Conservation (phyloP, 2,888 invertebrate species). For the Stenoptilia bipunctidactyla region DNA sequence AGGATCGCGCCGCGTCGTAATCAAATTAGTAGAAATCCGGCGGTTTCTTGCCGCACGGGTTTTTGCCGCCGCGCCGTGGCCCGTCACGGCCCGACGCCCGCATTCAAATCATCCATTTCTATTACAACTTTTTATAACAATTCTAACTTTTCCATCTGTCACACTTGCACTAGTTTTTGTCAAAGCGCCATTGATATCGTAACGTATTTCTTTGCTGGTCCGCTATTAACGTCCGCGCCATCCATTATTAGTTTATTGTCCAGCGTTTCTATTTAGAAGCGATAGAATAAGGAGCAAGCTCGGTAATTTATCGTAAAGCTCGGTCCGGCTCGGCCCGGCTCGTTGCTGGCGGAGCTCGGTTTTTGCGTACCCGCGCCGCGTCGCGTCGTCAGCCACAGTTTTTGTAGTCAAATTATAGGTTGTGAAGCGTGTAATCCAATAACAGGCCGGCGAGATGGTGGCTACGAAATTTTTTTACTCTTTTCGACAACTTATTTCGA, state of each 20-base stretch:
- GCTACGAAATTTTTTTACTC: neutral
- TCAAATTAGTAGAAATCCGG: constrained; percentile 52
- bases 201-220: constrained; percentile 20
- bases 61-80: constrained; percentile 4
- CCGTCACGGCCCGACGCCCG: neutral
- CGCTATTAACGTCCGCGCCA: constrained; percentile 9
- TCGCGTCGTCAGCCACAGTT: neutral
- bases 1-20: constrained; percentile 27
- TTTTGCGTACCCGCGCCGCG: neutral
- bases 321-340: too few relatives aligned
- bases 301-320: too few relatives aligned
- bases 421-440: constrained; percentile 1
- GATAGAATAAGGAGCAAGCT: too few relatives aligned
- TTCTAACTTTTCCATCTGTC: constrained; percentile 28
- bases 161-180: constrained; percentile 17
- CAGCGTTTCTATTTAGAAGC: too few relatives aligned
- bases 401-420: constrained; percentile 1
- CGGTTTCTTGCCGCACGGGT: constrained; percentile 1
- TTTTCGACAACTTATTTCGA: too few relatives aligned
- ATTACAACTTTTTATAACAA: constrained; percentile 6
- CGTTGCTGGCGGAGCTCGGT: too few relatives aligned
- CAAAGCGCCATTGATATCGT: constrained; percentile 10
- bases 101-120: constrained; percentile 30
- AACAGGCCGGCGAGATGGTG: neutral
- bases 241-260: too few relatives aligned